Percentiles rank a stretch among this genome's conserved stretches.
phyloP scores from a whole-genome alignment of 2,113 vertebrate species.

The Formicarius rufipectus region DNA sequence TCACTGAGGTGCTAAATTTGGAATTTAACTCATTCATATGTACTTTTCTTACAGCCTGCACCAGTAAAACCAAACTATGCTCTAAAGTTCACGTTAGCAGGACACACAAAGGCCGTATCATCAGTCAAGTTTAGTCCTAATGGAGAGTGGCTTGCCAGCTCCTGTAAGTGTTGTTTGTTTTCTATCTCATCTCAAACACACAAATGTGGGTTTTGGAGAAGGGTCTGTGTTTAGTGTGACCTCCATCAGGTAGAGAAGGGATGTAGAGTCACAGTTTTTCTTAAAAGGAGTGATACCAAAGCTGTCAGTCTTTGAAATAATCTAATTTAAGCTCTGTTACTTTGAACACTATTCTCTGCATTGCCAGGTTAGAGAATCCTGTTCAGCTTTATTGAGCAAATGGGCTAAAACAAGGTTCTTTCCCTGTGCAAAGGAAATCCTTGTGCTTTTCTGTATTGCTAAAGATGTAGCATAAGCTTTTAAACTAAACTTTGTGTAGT shows the following conservation, averaged over 20 bases:
- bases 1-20: neutral
- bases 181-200: neutral
- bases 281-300: neutral
- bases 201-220: neutral
- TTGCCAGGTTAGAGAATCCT: neutral
- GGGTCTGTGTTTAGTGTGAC: neutral
- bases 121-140: slow-evolving; percentile 98
- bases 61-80: slow-evolving; percentile 97
- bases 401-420: neutral
- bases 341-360: neutral
- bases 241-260: neutral
- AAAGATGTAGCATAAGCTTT: neutral
- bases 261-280: neutral
- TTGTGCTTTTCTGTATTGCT: neutral
- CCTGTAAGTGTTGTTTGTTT: slow-evolving; percentile 82
- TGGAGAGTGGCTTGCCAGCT: slow-evolving; percentile 97
- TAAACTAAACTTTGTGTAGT: neutral
- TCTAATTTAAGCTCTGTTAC: neutral
- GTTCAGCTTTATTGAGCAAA: neutral
- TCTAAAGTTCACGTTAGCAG: slow-evolving; percentile 96
- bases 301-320: neutral
- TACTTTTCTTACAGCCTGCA: slow-evolving; percentile 80
- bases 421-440: neutral
- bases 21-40: neutral
- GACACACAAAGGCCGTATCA: slow-evolving; percentile 97